Evolutionary conservation across 2,888 invertebrate genomes (phyloP).

Genomic region (Amphimallon solstitiale): DNA sequence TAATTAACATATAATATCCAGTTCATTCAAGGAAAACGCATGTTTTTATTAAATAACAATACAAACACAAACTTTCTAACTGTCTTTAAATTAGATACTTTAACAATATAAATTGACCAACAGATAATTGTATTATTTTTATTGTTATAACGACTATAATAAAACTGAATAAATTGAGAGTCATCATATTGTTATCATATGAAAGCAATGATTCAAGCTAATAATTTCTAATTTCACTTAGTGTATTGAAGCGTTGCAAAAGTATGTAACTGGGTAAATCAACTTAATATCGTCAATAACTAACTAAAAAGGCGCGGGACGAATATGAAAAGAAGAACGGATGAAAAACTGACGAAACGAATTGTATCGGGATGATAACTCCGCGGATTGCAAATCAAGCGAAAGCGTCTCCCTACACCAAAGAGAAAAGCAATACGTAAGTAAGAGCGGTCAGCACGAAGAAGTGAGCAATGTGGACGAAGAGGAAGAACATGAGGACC

Average conservation of each 20-base stretch:
- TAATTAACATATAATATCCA: no score
- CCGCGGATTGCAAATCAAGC: slow-evolving; percentile 34
- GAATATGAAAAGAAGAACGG: slow-evolving; percentile 1
- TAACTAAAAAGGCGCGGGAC: neutral
- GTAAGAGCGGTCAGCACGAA: neutral
- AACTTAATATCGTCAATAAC: slow-evolving; percentile 19
- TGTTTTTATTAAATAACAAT: no score
- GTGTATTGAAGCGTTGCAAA: slow-evolving; percentile 31
- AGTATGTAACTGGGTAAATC: slow-evolving; percentile 38
- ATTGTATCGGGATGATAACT: neutral
- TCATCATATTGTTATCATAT: neutral
- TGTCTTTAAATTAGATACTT: no score
- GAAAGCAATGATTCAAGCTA: neutral
- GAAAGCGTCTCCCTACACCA: slow-evolving; percentile 27
- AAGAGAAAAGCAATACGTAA: slow-evolving; percentile 34
- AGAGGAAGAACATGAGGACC: slow-evolving; percentile 24
- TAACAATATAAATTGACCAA: no score
- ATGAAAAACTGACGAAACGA: slow-evolving; percentile 23
- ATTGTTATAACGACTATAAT: no score
- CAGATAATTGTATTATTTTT: no score
- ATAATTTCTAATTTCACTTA: slow-evolving; percentile 20
- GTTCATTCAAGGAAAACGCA: no score
- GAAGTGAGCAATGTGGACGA: slow-evolving; percentile 16
- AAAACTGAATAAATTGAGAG: no score
- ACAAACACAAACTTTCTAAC: no score